Conservation (phyloP, 2,797 vertebrate species). For the Sebastes oblongus region DNA sequence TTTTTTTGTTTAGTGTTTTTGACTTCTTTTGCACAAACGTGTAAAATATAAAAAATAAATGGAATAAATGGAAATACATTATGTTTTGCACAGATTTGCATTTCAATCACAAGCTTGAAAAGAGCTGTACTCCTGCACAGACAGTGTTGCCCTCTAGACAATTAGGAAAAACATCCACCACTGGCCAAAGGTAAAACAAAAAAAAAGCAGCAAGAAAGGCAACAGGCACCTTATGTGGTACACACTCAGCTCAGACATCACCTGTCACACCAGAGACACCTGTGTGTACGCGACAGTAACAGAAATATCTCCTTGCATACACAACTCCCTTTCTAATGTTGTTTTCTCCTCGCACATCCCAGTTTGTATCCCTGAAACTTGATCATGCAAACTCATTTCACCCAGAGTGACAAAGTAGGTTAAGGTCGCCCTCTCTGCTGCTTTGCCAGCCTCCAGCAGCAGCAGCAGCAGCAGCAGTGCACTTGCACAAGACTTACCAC, state of each 20-base stretch:
- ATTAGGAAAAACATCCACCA: slow-evolving; percentile 4
- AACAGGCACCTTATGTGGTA: slow-evolving; percentile 59
- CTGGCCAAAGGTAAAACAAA: slow-evolving; percentile 10
- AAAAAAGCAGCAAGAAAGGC: slow-evolving; percentile 25
- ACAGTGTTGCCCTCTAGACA: background rate
- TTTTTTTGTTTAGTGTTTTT: background rate
- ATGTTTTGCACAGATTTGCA: slow-evolving; percentile 14
- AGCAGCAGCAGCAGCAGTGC: slow-evolving; percentile 45
- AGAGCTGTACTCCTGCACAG: background rate
- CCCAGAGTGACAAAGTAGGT: slow-evolving; percentile 81
- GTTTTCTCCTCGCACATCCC: background rate
- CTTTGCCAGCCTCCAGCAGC: slow-evolving; percentile 38
- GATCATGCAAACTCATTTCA: slow-evolving; percentile 55
- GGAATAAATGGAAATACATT: background rate
- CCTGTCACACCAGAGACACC: slow-evolving; percentile 68
- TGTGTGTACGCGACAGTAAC: slow-evolving; percentile 45
- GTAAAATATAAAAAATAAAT: background rate
- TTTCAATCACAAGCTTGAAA: slow-evolving; percentile 26
- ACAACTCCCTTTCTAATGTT: background rate
- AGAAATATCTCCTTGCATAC: background rate
- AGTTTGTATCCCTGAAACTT: slow-evolving; percentile 43
- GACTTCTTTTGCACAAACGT: slow-evolving; percentile 9
- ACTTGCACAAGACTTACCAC: slow-evolving; percentile 83
- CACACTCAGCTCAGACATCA: slow-evolving; percentile 62
- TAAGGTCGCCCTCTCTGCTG: slow-evolving; percentile 72